Base-by-base conservation (phyloP, 2,888 invertebrate species). In the Rhabditophanes sp. region DNA sequence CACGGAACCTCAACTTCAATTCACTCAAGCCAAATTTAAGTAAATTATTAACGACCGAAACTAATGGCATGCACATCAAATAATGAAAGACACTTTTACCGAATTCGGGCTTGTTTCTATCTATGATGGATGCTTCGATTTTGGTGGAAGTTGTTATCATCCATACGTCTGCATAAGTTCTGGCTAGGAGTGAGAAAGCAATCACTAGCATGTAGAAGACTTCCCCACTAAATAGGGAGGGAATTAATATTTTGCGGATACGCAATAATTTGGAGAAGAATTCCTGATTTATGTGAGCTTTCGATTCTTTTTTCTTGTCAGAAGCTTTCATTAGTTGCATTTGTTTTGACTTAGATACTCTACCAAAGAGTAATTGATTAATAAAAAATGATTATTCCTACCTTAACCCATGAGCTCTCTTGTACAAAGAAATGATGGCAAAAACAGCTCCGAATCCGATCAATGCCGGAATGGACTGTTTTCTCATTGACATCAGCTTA, bases 91-190 rank as follows among this genome's bases (percentile, higher is more conserved):
- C 70, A 33, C 80, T 74, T 46, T 71, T 73, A 64, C 74, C 76
- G 68, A 93, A 93, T 40, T 78, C 72, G 5, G 70, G 65, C 41
- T 74, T 74, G 66, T 88, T 76, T 76, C 82, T 80, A 46, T 82
- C 78, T 53, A 93, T 83, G 45, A 93, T 88, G 4, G 87, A 62
- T 80, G 81, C 82, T 73, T 93, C 93, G 53, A 93, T 77, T 35
- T 80, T 74, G 2, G 93, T 93, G 8, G 82, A 81, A 65, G 81
- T 83, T 61, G 82, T 80, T 52, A 96, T 96, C 73, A 93, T 78
- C 87, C 88, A 96, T 33, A 96, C 75, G 69, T 96, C 96, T 63
- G 88, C 88, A 49, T 85, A 74, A 0, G 93, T 88, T 50, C 90
- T 74, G 2, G 81, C 77, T 15, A 88, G 74, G 25, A 96, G 72